Base-by-base conservation (phyloP, 2,888 invertebrate genomes). In the Lacanobia wlatinum region DNA sequence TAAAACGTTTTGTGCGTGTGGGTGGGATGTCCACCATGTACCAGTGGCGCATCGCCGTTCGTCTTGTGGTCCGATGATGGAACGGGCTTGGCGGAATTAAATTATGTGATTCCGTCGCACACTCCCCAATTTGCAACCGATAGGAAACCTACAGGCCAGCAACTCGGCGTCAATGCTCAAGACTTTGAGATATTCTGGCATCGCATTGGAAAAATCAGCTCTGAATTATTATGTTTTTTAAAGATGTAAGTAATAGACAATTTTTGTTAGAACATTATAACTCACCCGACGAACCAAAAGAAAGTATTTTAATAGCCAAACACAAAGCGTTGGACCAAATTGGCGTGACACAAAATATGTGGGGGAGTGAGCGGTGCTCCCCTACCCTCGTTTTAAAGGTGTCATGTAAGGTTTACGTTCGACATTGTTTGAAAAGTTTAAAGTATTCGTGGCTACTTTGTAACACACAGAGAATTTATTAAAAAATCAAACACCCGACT, bases 221-320 rank as follows among this genome's bases (percentile, higher is more conserved):
- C 28, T 28, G 28, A 28, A 28, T 28, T 28, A 28, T n/a, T 2
- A 28, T 28, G 1, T 28, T 23, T 40, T 40, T 10, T 40, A 40
- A 40, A 40, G 9, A 40, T 8, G 9, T 9, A 9, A 48, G 9
- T 9, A 9, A 48, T 18, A 48, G 18, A 21, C n/a, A 52, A 2
- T 28, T 61, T 60, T 62, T 3, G 7, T 52, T 43, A 28, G 6
- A 18, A 18, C 28, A 4, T 55, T 21, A 58, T 21, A 2, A 52
- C 18, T 23, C 40, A 71, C 52, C 14, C 34, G 5, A 59, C 53
- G 28, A n/a, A 46, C 6, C 23, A 40, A 58, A 38, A 21, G 14
- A 43, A 58, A 70, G 46, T 62, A 77, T 77, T 75, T 70, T 70
- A 78, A 74, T 68, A 64, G 52, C 38, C 71, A 53, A 78, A 76